phyloP scores from a whole-genome alignment of 1,140 invertebrate genomes.

The Lordiphosa mommai region DNA sequence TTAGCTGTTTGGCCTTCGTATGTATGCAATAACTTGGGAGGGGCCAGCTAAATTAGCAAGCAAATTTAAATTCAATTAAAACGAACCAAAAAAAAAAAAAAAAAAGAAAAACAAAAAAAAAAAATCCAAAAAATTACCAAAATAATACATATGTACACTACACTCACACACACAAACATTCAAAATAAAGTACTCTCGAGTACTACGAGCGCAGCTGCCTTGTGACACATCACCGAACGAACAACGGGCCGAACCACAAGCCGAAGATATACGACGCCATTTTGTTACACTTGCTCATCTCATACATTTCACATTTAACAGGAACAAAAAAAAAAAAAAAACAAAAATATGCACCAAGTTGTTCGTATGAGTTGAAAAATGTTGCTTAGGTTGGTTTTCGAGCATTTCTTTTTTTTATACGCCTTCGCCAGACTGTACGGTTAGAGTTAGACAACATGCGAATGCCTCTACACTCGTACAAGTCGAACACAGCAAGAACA shows the following conservation, averaged over 20 bases:
- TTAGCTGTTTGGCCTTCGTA: slow-evolving; percentile 72
- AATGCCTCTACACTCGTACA: slow-evolving; percentile 19
- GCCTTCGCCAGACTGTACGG: slow-evolving; percentile 39
- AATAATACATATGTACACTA: slow-evolving; percentile 52
- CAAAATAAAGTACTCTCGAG: neutral
- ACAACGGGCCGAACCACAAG: slow-evolving; percentile 46
- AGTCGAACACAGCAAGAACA: slow-evolving; percentile 21
- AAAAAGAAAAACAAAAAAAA: slow-evolving; percentile 9
- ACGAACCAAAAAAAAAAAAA: slow-evolving; percentile 16
- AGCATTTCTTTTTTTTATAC: slow-evolving; percentile 68
- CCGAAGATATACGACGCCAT: neutral
- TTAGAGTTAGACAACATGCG: slow-evolving; percentile 21
- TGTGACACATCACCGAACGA: slow-evolving; percentile 71
- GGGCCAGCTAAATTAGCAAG: slow-evolving; percentile 20
- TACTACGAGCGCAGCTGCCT: slow-evolving; percentile 51
- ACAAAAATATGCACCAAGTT: slow-evolving; percentile 7
- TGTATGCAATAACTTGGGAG: slow-evolving; percentile 66
- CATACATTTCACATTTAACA: neutral
- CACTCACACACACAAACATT: neutral
- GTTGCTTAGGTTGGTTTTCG: slow-evolving; percentile 38
- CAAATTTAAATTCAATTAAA: slow-evolving; percentile 20
- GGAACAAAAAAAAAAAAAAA: no score
- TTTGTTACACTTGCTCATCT: neutral
- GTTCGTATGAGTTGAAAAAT: neutral
- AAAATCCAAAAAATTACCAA: neutral